These are phyloP conservation scores for Noctua comes DNA, from an alignment of 2,888 invertebrate genomes.

Conservation along the genomic window DNA sequence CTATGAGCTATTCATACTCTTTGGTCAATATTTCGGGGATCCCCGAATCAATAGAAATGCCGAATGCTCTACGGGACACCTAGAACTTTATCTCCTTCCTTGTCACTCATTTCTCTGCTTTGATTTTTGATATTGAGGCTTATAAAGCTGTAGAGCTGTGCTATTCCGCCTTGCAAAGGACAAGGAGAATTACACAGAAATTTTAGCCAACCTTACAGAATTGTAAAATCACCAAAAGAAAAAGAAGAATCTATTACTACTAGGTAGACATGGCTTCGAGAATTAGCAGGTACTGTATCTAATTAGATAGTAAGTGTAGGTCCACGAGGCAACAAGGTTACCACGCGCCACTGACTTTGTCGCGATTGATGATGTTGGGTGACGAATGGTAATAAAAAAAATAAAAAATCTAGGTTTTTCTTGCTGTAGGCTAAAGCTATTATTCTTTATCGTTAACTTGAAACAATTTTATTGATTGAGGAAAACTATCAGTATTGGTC, in stretches of 20 bases:
- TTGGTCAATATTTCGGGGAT: not conserved
- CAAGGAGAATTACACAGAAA: not conserved
- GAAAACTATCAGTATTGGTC: not conserved
- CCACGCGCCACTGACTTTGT: slow-evolving; percentile 47
- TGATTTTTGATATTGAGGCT: not conserved
- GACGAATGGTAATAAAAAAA: slow-evolving; percentile 9
- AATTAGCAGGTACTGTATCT: slow-evolving; percentile 7
- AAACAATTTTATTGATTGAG: slow-evolving; percentile 15
- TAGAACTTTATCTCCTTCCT: not conserved
- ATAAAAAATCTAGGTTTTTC: slow-evolving; percentile 3
- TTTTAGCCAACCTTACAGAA: not conserved
- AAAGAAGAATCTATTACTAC: not conserved
- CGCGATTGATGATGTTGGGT: not conserved
- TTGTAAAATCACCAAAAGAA: not conserved
- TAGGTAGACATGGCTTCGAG: not conserved
- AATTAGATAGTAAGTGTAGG: slow-evolving; percentile 20
- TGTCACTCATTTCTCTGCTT: not conserved
- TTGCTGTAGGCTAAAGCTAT: slow-evolving; percentile 6
- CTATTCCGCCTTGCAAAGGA: not conserved
- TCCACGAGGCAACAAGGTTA: slow-evolving; percentile 51
- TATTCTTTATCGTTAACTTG: not conserved
- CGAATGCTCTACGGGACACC: not conserved
- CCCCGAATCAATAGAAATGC: not conserved
- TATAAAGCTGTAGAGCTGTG: not conserved
- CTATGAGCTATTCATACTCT: not conserved